phyloP scores from a whole-genome alignment of 2,888 invertebrate genomes.

The Myopa tessellatipennis region DNA sequence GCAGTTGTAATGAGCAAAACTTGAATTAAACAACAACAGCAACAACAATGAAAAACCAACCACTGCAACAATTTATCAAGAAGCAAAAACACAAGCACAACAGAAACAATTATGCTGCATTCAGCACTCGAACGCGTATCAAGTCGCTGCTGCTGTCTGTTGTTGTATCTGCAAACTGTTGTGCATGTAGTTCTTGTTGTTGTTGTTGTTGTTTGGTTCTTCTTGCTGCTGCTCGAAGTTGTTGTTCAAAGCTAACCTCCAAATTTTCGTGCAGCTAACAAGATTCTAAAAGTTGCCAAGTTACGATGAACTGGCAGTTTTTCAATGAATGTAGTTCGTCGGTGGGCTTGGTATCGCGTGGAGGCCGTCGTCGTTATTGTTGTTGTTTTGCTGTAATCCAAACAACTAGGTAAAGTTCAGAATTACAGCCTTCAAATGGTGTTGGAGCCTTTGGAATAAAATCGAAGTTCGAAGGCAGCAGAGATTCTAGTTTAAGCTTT shows the following conservation, averaged over 20 bases:
- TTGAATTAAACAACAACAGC: slow-evolving; percentile 2
- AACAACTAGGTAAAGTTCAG: slow-evolving; percentile 34
- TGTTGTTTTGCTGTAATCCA: neutral
- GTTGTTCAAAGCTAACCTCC: slow-evolving; percentile 20
- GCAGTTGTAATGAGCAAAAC: slow-evolving; percentile 10
- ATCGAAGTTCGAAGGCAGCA: slow-evolving; percentile 2
- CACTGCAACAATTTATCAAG: neutral
- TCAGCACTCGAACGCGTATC: slow-evolving; percentile 1
- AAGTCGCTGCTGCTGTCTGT: neutral
- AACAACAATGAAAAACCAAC: neutral
- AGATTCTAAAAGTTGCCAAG: slow-evolving; percentile 21
- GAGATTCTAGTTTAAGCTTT: slow-evolving; percentile 14
- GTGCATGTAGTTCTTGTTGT: neutral
- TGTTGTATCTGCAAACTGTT: neutral
- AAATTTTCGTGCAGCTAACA: slow-evolving; percentile 2
- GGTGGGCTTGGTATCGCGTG: no score
- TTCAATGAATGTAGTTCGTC: no score
- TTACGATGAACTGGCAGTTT: neutral
- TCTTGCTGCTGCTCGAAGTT: neutral
- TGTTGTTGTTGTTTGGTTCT: neutral
- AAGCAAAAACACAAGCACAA: slow-evolving; percentile 1
- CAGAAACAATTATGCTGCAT: slow-evolving; percentile 4
- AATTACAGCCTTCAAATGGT: slow-evolving; percentile 21
- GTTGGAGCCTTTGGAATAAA: neutral
- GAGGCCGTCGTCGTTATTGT: neutral